Evolutionary conservation across 2,113 vertebrate species (phyloP).

Genomic region (Petrocephalus microphthalmus): DNA sequence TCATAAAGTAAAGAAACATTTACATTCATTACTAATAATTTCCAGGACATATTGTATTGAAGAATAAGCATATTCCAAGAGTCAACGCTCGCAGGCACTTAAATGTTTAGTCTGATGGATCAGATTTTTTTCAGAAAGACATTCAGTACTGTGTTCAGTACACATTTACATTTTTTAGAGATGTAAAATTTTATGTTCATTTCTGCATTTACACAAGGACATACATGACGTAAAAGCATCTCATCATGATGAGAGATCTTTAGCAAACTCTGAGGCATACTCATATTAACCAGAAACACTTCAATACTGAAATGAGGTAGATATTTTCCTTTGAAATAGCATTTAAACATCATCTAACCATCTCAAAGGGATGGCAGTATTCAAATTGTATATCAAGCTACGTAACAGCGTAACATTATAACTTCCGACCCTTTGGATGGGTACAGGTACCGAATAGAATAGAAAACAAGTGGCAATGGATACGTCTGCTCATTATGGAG

Average conservation of each 20-base stretch:
- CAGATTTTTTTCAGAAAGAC: not conserved
- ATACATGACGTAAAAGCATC: not conserved
- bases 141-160: not conserved
- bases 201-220: not conserved
- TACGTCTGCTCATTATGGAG: not conserved
- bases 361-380: not conserved
- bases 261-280: not conserved
- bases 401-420: not conserved
- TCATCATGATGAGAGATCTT: not conserved
- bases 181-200: not conserved
- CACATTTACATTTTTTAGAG: not conserved
- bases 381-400: not conserved
- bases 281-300: not conserved
- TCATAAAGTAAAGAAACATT: not conserved
- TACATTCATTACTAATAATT: not conserved
- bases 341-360: not conserved
- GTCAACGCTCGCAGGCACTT: not conserved
- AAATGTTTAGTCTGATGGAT: not conserved
- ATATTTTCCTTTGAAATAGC: not conserved
- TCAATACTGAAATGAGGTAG: not conserved
- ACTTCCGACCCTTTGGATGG: not conserved
- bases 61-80: not conserved
- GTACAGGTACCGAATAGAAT: not conserved
- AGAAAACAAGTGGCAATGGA: not conserved
- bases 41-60: not conserved